Conservation (phyloP, 2,888 invertebrate species). For the Microdon myrmicae region DNA sequence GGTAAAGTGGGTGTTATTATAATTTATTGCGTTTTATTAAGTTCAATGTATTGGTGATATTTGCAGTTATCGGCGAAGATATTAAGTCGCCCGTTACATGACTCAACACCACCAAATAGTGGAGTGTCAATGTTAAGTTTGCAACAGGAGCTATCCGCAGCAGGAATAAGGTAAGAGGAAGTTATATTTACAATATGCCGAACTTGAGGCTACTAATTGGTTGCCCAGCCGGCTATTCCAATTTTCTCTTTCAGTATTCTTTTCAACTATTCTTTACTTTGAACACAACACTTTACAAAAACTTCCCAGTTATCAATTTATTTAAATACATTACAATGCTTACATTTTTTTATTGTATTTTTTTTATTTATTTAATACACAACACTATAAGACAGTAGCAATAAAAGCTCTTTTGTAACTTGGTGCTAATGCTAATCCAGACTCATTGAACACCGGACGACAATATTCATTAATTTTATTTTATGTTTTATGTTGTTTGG, state of each 20-base stretch:
- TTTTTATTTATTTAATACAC: constrained; percentile 7
- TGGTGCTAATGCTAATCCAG: too few species aligned
- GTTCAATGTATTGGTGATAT: background rate
- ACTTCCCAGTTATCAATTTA: background rate
- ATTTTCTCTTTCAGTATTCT: constrained; percentile 12
- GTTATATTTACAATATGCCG: background rate
- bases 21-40: background rate
- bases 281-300: constrained; percentile 10
- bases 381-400: too few species aligned
- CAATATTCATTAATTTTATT: too few species aligned
- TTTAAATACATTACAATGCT: constrained; percentile 2
- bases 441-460: too few species aligned
- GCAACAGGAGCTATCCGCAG: constrained; percentile 56
- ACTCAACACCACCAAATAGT: constrained; percentile 63
- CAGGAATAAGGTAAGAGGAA: constrained; percentile 55
- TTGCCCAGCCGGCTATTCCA: constrained; percentile 38
- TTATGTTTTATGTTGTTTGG: too few species aligned
- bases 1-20: constrained; percentile 54
- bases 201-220: constrained; percentile 2
- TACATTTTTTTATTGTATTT: constrained; percentile 2
- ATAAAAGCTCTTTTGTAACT: too few species aligned
- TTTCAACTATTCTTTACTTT: background rate
- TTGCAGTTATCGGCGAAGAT: constrained; percentile 57
- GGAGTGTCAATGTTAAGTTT: constrained; percentile 63
- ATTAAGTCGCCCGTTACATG: constrained; percentile 64